Evolutionary conservation across 2,113 vertebrate species (phyloP), one percentile per base, ranked within the genome.

Genomic region (Callospermophilus lateralis): DNA sequence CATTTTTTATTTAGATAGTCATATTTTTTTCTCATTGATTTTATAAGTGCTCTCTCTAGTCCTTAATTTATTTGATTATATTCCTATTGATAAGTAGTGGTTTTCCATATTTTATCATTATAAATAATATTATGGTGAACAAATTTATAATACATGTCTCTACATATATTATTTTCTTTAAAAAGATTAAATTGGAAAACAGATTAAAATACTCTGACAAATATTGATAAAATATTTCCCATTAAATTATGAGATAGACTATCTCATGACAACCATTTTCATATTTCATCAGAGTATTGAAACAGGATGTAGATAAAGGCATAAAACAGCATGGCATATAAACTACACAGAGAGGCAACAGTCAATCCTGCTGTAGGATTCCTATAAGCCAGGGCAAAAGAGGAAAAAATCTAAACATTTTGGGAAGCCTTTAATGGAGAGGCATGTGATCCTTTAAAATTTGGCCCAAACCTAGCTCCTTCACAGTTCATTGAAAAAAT

Each of bases 151-250:
- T 53, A 93, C 15, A 70, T 84, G 72, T 90, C 84, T 79, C 5
- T 91, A 45, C 2, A 70, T 16, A 83, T 34, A 61, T 84, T 65
- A 84, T 88, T 90, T 72, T 55, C 22, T 80, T 68, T 89, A 22
- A 76, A 42, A 37, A 94, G 39, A 77, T 78, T 58, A 63, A 76
- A 90, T 80, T 96, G 63, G 13, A 12, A 91, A 73, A 61, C 79
- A 95, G 11, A 39, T 58, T 81, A 80, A 90, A 85, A 91, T 81
- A 68, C 17, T 61, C 20, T 76, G 58, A 90, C 15, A 70, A 24
- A 86, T 39, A 76, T 24, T 76, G 65, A 26, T 95, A 97, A 80
- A 88, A 88, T n/a, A 32, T 39, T 93, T 94, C 84, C n/a, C 39
- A 58, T 65, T 91, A 68, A 90, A 72, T 42, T 89, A 37, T 4